phyloP scores from a whole-genome alignment of 2,797 vertebrate species.

The Danio jaintianensis region DNA sequence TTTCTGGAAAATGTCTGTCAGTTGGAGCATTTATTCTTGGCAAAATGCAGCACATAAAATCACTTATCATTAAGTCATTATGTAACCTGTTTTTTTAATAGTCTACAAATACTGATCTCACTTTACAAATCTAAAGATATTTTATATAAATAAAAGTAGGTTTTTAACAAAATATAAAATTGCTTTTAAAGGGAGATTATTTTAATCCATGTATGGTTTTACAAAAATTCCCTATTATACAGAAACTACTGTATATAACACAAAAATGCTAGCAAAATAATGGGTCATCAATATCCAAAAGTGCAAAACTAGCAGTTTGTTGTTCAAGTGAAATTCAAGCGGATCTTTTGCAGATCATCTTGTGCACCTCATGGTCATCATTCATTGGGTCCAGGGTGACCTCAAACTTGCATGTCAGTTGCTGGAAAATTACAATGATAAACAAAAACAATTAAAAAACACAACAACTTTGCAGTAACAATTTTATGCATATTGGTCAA shows the following conservation, averaged over 20 bases:
- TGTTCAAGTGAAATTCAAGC: background rate
- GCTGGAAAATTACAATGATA: constrained; percentile 55
- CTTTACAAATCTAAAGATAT: background rate
- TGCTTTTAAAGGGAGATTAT: background rate
- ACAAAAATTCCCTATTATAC: background rate
- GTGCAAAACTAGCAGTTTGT: background rate
- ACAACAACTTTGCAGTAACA: background rate
- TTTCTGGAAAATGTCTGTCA: constrained; percentile 17
- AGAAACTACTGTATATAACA: background rate
- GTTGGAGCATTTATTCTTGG: background rate
- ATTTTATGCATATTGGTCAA: background rate
- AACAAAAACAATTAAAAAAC: background rate
- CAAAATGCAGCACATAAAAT: background rate
- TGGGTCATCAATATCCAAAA: constrained; percentile 44
- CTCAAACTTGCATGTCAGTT: constrained; percentile 66
- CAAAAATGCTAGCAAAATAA: constrained; percentile 4
- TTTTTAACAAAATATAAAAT: constrained; percentile 26
- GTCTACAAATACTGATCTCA: background rate
- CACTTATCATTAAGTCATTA: background rate
- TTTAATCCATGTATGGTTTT: background rate
- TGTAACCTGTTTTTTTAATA: background rate
- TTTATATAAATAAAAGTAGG: background rate
- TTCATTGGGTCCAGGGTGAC: constrained; percentile 61
- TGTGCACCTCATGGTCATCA: constrained; percentile 49
- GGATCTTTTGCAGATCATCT: constrained; percentile 60